A percentile compares a stretch with the other conserved stretches of the same genome.
Evolutionary conservation across 2,797 vertebrate genomes (phyloP).

Genomic region (Gallinago nigripennis): DNA sequence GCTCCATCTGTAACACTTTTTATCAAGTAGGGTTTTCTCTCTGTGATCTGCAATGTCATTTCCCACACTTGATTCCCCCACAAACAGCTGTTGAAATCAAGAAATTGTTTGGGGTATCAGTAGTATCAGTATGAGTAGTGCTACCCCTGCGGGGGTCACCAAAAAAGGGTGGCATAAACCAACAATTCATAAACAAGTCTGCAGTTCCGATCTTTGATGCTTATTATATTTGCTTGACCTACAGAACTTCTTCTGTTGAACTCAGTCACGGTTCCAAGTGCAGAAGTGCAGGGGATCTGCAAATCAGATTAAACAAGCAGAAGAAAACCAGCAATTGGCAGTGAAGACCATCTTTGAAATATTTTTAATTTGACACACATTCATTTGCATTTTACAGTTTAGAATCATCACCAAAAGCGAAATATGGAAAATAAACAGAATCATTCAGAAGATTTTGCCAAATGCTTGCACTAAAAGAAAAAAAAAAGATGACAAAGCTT

Average conservation of each 20-base stretch:
- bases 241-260: not conserved
- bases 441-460: not conserved
- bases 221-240: not conserved
- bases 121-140: not conserved
- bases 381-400: not conserved
- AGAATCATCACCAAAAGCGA: not conserved
- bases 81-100: not conserved
- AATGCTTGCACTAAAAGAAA: not conserved
- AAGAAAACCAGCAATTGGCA: not conserved
- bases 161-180: not conserved
- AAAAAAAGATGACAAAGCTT: not conserved
- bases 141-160: not conserved
- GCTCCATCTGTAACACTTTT: not conserved
- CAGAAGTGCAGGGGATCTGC: not conserved
- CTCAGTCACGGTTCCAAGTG: not conserved
- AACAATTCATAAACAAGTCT: not conserved
- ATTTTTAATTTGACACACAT: not conserved
- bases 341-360: not conserved
- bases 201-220: not conserved
- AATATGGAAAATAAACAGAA: not conserved
- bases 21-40: not conserved
- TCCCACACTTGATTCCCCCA: not conserved
- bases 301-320: constrained; percentile 9
- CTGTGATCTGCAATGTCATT: not conserved
- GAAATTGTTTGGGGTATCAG: not conserved